Evolutionary conservation across 1,140 invertebrate species (phyloP).

Genomic region (Bilobella aurantiaca): DNA sequence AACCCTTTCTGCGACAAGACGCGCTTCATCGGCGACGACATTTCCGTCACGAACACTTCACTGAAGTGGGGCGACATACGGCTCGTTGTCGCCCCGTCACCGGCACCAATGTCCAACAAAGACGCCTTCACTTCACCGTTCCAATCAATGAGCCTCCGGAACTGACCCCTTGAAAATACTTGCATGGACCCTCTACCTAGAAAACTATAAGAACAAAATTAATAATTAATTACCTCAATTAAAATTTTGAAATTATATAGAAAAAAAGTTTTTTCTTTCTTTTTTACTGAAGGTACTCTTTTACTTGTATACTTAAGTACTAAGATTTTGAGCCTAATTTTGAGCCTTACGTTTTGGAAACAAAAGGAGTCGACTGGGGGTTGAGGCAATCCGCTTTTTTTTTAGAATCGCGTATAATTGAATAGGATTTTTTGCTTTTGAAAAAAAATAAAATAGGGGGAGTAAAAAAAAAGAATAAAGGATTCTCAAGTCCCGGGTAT

Average conservation of each 20-base stretch:
- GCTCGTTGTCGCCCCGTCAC: conserved; percentile 76
- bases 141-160: conserved; percentile 51
- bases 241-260: conserved; percentile 5
- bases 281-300: no score
- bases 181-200: conserved; percentile 84
- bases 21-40: conserved; percentile 68
- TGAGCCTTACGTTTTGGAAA: no score
- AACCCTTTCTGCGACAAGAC: conserved; percentile 60
- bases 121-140: conserved; percentile 33
- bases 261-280: no score
- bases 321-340: no score
- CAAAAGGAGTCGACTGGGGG: no score
- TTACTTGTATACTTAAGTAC: no score
- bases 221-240: not conserved
- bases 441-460: conserved; percentile 21
- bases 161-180: conserved; percentile 68
- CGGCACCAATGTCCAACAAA: conserved; percentile 78
- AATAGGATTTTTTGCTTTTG: conserved; percentile 9
- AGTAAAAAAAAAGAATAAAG: conserved; percentile 23
- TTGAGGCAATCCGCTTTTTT: no score
- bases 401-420: no score
- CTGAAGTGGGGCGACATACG: conserved; percentile 59
- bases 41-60: conserved; percentile 70
- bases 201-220: conserved; percentile 48
- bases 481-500: not conserved